These are phyloP conservation scores for Trogon melanurus DNA, from an alignment of 2,113 vertebrate species.

Conservation along the genomic window DNA sequence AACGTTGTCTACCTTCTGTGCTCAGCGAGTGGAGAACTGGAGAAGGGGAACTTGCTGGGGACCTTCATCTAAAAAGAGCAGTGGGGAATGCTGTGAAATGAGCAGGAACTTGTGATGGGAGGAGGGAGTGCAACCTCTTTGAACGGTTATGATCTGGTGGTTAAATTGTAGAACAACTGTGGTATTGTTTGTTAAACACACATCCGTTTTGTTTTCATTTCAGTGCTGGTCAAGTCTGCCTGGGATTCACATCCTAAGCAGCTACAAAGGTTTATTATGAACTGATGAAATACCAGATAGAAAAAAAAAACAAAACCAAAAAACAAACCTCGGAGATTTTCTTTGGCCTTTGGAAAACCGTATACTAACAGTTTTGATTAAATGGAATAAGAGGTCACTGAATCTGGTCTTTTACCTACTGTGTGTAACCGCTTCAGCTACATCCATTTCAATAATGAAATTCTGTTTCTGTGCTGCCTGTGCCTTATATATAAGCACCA, in stretches of 20 bases:
- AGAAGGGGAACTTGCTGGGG: neutral
- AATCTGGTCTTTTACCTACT: conserved; percentile 53
- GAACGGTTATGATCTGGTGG: neutral
- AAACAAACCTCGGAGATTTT: neutral
- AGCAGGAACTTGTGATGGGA: neutral
- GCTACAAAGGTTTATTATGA: conserved; percentile 39
- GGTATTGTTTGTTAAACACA: conserved; percentile 26
- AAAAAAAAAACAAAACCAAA: neutral
- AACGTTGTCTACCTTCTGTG: conserved; percentile 35
- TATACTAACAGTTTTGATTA: conserved; percentile 59
- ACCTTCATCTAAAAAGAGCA: neutral
- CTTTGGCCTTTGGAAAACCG: conserved; percentile 45
- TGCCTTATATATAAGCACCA: conserved; percentile 39
- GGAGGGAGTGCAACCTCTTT: neutral
- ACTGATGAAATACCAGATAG: conserved; percentile 14
- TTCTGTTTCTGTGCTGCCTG: conserved; percentile 44
- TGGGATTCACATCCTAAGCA: conserved; percentile 35
- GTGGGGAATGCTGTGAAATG: neutral
- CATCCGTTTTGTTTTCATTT: conserved; percentile 11
- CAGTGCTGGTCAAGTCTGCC: neutral
- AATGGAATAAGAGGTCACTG: conserved; percentile 58
- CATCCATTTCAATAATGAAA: conserved; percentile 57
- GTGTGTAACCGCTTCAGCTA: conserved; percentile 42
- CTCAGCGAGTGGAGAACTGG: neutral
- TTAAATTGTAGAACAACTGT: neutral